Base-by-base conservation (phyloP, 2,888 invertebrate genomes). In the Carterocephalus palaemon region DNA sequence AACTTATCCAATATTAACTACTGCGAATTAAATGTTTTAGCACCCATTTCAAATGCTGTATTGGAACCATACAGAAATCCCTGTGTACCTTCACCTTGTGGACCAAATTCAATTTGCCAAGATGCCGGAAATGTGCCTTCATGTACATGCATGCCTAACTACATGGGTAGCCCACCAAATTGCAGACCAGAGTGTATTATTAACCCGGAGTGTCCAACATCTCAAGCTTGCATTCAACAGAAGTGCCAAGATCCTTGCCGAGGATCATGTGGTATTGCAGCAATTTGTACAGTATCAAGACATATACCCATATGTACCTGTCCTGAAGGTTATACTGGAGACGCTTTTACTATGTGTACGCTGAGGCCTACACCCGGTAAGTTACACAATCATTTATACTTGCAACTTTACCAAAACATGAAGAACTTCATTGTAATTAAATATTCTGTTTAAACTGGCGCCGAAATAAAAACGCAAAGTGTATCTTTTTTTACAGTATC, bases 241-340 rank as follows among this genome's bases (percentile, higher is more conserved):
- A 90, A 90, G 74, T 93, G 93, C 67, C 85, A 87, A 46, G 91
- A 93, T 74, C 93, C 93, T 28, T 94, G 93, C 62, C 88, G 87
- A 20, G 92, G 92, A 8, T 88, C 91, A 41, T 95, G 93, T 55
- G 92, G 92, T 38, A 72, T 90, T 40, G 74, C 81, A 52, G 89
- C 92, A 32, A 63, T 88, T 47, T 90, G 92, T 62, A 75, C 78
- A 24, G 92, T 94, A 6, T 87, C 91, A 8, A 91, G 91, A 60
- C 94, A 95, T 60, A 90, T 89, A 38, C 93, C 94, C 4, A 89
- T 90, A 31, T 95, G 95, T 63, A 87, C 89, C 1, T 95, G 95
- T 63, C 88, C 90, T 69, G 89, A 85, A 75, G 92, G 91, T 29
- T 91, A 88, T 54, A 89, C 89, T 6, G 93, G 93, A 5, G 91